Evolutionary conservation across 2,113 vertebrate species (phyloP).

Genomic region (Melierax canorus): DNA sequence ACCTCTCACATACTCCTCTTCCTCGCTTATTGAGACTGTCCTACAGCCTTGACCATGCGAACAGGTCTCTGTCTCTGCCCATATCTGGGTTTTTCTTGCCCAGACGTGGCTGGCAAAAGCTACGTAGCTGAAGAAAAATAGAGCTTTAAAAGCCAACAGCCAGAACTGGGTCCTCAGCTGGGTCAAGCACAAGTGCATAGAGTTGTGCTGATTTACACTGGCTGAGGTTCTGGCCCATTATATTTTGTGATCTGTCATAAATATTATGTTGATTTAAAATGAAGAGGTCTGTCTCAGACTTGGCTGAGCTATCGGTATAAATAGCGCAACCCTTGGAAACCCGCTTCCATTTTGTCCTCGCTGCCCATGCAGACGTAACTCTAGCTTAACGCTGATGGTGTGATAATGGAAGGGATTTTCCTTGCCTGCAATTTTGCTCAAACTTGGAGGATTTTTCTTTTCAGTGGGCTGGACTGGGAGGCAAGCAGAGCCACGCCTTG

Average conservation of each 20-base stretch:
- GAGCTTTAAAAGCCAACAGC: background rate
- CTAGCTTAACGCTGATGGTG: fast-evolving
- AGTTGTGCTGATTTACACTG: background rate
- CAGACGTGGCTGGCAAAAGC: background rate
- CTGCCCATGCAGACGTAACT: background rate
- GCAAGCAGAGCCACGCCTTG: background rate
- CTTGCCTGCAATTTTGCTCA: background rate
- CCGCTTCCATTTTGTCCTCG: background rate
- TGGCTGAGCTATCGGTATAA: background rate
- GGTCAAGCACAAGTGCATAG: background rate
- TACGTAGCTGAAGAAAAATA: background rate
- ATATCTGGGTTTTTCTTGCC: background rate
- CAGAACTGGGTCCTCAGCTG: background rate
- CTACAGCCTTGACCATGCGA: background rate
- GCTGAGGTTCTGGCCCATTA: background rate
- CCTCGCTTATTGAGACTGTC: background rate
- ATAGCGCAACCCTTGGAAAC: background rate
- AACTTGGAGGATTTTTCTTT: background rate
- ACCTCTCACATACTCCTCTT: background rate
- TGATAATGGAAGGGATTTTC: background rate
- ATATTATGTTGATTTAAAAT: background rate
- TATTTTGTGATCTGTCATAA: background rate
- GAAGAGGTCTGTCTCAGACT: background rate
- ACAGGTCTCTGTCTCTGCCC: background rate
- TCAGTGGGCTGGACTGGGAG: background rate